Evolutionary conservation across 2,113 vertebrate species (phyloP).

Genomic region (Phocoena phocoena): DNA sequence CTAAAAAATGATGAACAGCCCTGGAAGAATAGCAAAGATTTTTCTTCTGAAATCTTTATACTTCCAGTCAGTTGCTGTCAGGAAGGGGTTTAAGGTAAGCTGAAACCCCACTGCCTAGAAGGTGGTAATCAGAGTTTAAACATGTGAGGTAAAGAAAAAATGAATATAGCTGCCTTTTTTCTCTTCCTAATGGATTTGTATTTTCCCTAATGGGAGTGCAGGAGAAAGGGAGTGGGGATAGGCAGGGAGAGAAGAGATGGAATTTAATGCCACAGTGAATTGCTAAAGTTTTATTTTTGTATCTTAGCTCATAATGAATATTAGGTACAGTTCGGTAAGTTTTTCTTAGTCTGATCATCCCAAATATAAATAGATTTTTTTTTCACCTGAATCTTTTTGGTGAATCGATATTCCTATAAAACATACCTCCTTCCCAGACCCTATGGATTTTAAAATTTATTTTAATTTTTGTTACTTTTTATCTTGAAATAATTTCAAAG

Average conservation of each 20-base stretch:
- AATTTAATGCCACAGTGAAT: not conserved
- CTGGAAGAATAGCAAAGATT: not conserved
- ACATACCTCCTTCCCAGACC: not conserved
- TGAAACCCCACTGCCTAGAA: not conserved
- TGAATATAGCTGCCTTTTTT: not conserved
- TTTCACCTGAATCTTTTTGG: not conserved
- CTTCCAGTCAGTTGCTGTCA: not conserved
- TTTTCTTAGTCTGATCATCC: not conserved
- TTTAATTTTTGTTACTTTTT: not conserved
- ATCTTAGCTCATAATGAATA: not conserved
- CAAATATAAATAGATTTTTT: not conserved
- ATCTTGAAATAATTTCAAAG: constrained; percentile 32
- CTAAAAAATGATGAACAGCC: not conserved
- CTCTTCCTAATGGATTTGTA: not conserved
- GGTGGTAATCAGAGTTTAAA: not conserved
- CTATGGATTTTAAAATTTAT: not conserved
- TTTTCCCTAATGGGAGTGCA: not conserved
- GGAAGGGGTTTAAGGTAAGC: not conserved
- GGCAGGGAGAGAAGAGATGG: not conserved
- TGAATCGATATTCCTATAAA: not conserved
- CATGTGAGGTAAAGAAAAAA: not conserved
- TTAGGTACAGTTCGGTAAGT: not conserved
- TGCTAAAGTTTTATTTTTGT: constrained; percentile 4
- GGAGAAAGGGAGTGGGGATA: too few relatives aligned
- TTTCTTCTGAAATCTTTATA: not conserved